Evolutionary conservation across 2,113 vertebrate species (phyloP).

Genomic region (Oncorhynchus clarkii): DNA sequence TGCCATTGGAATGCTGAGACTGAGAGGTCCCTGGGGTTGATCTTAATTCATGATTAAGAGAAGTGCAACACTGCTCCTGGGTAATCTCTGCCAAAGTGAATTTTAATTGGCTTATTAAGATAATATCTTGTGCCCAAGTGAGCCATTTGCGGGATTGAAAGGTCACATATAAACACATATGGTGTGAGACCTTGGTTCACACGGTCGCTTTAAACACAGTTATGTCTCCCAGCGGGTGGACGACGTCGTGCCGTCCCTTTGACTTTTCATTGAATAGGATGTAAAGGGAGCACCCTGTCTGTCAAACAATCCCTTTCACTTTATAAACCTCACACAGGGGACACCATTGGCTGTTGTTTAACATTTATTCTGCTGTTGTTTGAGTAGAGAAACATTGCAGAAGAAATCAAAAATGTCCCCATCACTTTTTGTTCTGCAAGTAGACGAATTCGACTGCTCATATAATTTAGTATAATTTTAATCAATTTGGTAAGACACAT

Average conservation of each 20-base stretch:
- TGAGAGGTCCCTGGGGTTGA: background rate
- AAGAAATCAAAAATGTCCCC: background rate
- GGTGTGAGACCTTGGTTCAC: background rate
- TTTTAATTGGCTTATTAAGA: constrained; percentile 33
- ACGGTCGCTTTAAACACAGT: background rate
- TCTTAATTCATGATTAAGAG: constrained; percentile 19
- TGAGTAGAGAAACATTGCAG: background rate
- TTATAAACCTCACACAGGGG: background rate
- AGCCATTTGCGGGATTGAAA: constrained; percentile 7
- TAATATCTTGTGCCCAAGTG: constrained; percentile 5
- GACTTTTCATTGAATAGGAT: background rate
- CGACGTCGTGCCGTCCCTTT: background rate
- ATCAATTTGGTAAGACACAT: no score
- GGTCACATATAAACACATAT: background rate
- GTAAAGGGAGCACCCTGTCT: background rate
- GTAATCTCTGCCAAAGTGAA: constrained; percentile 29
- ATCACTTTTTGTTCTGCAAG: no score
- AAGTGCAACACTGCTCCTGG: constrained; percentile 10
- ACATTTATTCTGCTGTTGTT: background rate
- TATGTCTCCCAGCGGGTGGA: background rate
- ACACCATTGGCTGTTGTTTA: background rate
- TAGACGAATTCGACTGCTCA: no score
- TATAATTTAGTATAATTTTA: no score
- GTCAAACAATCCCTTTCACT: background rate
- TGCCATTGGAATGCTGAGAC: no score